A percentile compares a stretch with the other conserved stretches of the same genome.
phyloP scores from a whole-genome alignment of 2,888 invertebrate genomes.

The Apamea crenata region DNA sequence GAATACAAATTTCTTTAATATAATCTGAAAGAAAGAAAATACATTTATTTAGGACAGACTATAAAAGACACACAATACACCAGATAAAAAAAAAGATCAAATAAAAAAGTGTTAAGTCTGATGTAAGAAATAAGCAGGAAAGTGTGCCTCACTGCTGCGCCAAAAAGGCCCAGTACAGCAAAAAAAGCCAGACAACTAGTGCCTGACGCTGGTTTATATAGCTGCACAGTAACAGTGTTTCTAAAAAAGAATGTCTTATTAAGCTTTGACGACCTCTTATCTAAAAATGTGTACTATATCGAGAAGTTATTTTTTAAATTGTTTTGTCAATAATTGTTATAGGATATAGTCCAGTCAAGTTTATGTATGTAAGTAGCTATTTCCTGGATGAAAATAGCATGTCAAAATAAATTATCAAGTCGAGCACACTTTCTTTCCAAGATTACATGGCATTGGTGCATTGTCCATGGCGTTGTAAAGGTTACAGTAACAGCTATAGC shows the following conservation, averaged over 20 bases:
- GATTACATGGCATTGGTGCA: conserved; percentile 45
- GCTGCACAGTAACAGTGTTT: conserved; percentile 26
- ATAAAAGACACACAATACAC: too few species aligned
- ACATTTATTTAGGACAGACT: too few species aligned
- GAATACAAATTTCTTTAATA: conserved; percentile 26
- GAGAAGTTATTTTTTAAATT: conserved; percentile 1
- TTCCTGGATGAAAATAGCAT: conserved; percentile 28
- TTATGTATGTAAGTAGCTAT: conserved; percentile 16
- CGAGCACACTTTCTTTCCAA: conserved; percentile 1
- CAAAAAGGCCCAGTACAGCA: too few species aligned
- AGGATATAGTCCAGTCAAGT: conserved; percentile 34
- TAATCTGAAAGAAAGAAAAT: conserved; percentile 9
- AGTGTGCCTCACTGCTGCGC: too few species aligned
- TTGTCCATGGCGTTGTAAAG: conserved; percentile 27
- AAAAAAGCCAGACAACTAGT: too few species aligned
- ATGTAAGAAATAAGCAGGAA: too few species aligned
- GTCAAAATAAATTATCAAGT: conserved; percentile 22
- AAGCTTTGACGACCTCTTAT: conserved; percentile 41
- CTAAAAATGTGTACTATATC: conserved; percentile 10
- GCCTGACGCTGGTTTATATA: not conserved
- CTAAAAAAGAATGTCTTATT: conserved; percentile 25
- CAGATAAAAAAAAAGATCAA: too few species aligned
- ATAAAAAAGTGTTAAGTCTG: too few species aligned
- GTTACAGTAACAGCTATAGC: conserved; percentile 52
- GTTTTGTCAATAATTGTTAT: conserved; percentile 39